Conservation (phyloP, 1,140 invertebrate genomes). For the Trachymyrmex cornetzi region DNA sequence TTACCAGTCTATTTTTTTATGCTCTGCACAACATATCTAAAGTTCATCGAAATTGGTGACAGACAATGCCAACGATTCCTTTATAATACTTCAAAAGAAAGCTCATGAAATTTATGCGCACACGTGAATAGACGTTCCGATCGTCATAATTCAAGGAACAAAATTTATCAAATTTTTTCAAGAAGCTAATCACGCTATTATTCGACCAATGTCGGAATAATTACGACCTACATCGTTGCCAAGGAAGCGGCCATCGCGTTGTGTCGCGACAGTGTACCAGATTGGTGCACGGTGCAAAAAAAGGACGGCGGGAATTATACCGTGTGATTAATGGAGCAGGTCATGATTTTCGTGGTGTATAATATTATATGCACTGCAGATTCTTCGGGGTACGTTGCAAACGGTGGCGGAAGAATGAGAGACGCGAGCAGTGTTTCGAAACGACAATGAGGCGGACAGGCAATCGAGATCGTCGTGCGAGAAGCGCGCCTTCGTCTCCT, state of each 20-base stretch:
- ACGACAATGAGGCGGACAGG: slow-evolving; percentile 53
- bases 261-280: slow-evolving; percentile 1
- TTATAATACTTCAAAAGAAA: too few species aligned
- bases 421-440: slow-evolving; percentile 19
- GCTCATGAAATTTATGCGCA: slow-evolving; percentile 1
- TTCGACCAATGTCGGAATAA: slow-evolving; percentile 36
- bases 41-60: too few species aligned
- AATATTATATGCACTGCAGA: slow-evolving; percentile 22
- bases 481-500: slow-evolving; percentile 71
- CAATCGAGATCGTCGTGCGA: slow-evolving; percentile 47
- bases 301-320: slow-evolving; percentile 39
- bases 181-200: not conserved
- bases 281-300: not conserved
- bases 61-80: too few species aligned
- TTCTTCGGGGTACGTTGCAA: slow-evolving; percentile 43
- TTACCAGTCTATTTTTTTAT: too few species aligned
- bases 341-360: slow-evolving; percentile 62
- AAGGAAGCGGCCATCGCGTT: slow-evolving; percentile 1
- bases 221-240: slow-evolving; percentile 49
- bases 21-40: too few species aligned
- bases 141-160: slow-evolving; percentile 27
- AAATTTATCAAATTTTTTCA: slow-evolving; percentile 47
- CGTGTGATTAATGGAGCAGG: slow-evolving; percentile 70
- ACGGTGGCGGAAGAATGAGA: not conserved
- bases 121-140: not conserved